These are phyloP conservation scores for Sminthopsis crassicaudata DNA, from an alignment of 2,113 vertebrate genomes.

Conservation along the genomic window DNA sequence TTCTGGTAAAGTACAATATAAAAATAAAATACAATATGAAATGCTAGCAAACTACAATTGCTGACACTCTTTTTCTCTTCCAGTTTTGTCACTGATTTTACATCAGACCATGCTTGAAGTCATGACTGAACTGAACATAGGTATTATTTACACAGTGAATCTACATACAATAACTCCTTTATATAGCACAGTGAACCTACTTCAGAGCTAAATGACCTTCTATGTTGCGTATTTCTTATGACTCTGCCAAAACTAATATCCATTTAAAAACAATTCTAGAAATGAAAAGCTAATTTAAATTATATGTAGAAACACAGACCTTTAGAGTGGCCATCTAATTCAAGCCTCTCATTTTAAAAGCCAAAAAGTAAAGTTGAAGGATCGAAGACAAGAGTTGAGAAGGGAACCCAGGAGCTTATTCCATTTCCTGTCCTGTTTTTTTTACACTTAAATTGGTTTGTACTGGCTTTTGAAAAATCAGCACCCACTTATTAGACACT, in stretches of 20 bases:
- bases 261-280: background rate
- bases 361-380: too few relatives aligned
- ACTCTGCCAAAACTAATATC: background rate
- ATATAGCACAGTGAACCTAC: background rate
- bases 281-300: background rate
- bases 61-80: too few relatives aligned
- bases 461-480: constrained; percentile 17
- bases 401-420: background rate
- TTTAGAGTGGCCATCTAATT: too few relatives aligned
- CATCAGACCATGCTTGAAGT: background rate
- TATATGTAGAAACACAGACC: too few relatives aligned
- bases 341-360: too few relatives aligned
- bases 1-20: too few relatives aligned
- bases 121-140: constrained; percentile 2
- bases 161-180: constrained; percentile 30
- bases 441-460: background rate
- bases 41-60: too few relatives aligned
- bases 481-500: too few relatives aligned
- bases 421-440: background rate
- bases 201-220: background rate
- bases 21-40: too few relatives aligned
- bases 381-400: too few relatives aligned
- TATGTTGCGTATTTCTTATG: background rate
- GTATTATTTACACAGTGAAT: background rate
- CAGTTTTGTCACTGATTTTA: too few relatives aligned